Evolutionary conservation across 2,797 vertebrate genomes (phyloP), one percentile per base, ranked within the genome.

Genomic region (Sebastes nivosus): DNA sequence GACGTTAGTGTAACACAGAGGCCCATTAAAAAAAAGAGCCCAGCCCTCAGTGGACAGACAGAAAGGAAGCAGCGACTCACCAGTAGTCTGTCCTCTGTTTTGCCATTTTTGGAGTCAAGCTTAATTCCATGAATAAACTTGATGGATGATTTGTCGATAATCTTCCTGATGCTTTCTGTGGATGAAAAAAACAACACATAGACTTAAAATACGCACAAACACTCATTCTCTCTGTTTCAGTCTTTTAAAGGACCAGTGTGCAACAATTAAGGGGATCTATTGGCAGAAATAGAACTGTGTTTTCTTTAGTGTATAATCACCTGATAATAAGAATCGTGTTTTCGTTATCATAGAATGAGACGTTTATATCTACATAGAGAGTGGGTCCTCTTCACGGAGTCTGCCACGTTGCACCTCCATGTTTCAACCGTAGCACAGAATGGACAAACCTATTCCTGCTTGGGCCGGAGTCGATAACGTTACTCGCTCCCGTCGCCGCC

Each of bases 51-150:
- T n/a, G 25, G 78, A 30, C n/a, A 50, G n/a, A 34, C 11, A 9
- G 20, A 63, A 24, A 60, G 59, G 58, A 55, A 84, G 22, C 67
- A 81, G 72, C 22, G 3, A 75, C 97, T 97, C 87, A 98, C 97
- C 96, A 98, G 93, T 69, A 97, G 95, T 71, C 95, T 93, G 91
- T 98, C 97, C 85, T 98, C 97, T 7, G 95, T 96, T 93, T 97
- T 97, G 77, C 97, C 96, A 71, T 93, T 96, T 88, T 97, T 97
- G 83, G 95, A 95, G 82, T 97, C 97, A 10, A 97, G 93, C 92
- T 97, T 97, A 68, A 98, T 95, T 13, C 95, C 95, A 29, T 96
- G 94, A 66, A 96, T 88, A 58, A 97, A 96, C 89, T 97, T 97
- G 89, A 97, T 93, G 12, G 95, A 93, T 50, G 96, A 93, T 64